Evolutionary conservation across 1,140 invertebrate species (phyloP).

Genomic region (Theocolax elegans): DNA sequence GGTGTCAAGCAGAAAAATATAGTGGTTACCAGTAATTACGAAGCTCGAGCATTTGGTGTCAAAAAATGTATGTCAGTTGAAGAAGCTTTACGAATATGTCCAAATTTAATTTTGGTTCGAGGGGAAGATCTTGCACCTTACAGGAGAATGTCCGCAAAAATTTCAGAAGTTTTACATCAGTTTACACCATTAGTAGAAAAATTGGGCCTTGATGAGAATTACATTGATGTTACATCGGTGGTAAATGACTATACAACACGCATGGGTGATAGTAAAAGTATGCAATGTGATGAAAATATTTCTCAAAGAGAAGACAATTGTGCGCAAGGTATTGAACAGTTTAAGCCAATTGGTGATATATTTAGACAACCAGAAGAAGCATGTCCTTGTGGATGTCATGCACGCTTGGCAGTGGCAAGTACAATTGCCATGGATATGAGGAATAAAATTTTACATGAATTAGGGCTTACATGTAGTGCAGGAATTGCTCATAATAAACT

Average conservation of each 20-base stretch:
- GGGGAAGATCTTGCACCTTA: conserved; percentile 83
- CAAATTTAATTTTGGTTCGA: conserved; percentile 75
- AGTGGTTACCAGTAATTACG: conserved; percentile 84
- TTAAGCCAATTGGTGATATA: conserved; percentile 66
- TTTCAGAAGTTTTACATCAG: conserved; percentile 74
- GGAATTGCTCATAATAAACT: conserved; percentile 87
- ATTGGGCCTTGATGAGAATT: conserved; percentile 85
- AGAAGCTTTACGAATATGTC: conserved; percentile 77
- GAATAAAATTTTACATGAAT: conserved; percentile 71
- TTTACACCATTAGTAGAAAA: conserved; percentile 79
- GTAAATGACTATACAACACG: conserved; percentile 65
- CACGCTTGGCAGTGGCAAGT: conserved; percentile 74
- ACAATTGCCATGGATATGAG: conserved; percentile 79
- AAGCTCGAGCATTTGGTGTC: conserved; percentile 77
- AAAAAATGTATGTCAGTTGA: conserved; percentile 78
- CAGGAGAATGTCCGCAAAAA: conserved; percentile 76
- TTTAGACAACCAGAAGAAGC: conserved; percentile 68
- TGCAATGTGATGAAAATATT: conserved; percentile 5
- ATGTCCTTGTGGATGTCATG: conserved; percentile 79
- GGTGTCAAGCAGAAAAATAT: conserved; percentile 84
- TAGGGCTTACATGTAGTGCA: conserved; percentile 82
- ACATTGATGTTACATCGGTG: conserved; percentile 78
- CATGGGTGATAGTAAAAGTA: conserved; percentile 38
- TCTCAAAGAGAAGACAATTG: conserved; percentile 9
- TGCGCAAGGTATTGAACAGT: conserved; percentile 44